Evolutionary conservation across 2,113 vertebrate genomes (phyloP).

Genomic region (Sprattus sprattus): DNA sequence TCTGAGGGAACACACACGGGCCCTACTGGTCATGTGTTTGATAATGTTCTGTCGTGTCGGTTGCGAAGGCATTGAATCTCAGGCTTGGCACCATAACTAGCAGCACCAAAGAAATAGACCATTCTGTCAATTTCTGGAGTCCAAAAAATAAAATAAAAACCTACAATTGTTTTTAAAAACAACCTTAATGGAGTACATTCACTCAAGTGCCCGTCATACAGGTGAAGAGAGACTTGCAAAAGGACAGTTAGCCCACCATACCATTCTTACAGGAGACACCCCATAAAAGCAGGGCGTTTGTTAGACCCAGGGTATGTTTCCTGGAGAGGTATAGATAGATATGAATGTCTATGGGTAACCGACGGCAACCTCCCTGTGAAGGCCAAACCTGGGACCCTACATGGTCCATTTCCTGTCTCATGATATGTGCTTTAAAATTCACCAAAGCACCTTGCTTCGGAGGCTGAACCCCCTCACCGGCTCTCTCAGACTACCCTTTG

Average conservation of each 20-base stretch:
- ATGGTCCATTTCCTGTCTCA: background rate
- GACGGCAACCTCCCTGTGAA: background rate
- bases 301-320: background rate
- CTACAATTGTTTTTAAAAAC: background rate
- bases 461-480: background rate
- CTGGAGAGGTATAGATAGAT: background rate
- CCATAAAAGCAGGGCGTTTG: background rate
- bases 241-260: background rate
- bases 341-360: background rate
- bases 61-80: background rate
- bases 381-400: background rate
- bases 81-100: background rate
- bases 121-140: background rate
- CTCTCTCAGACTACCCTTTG: background rate
- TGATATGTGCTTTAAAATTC: conserved; percentile 20
- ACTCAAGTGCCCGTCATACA: background rate
- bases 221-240: background rate
- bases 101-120: conserved; percentile 1
- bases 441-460: background rate
- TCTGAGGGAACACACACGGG: too few relatives aligned
- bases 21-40: background rate
- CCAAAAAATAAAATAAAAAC: background rate
- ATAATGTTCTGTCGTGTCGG: background rate
- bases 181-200: background rate
- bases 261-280: background rate